Conservation (phyloP, 2,888 invertebrate genomes). For the Drosophila peninsularis region DNA sequence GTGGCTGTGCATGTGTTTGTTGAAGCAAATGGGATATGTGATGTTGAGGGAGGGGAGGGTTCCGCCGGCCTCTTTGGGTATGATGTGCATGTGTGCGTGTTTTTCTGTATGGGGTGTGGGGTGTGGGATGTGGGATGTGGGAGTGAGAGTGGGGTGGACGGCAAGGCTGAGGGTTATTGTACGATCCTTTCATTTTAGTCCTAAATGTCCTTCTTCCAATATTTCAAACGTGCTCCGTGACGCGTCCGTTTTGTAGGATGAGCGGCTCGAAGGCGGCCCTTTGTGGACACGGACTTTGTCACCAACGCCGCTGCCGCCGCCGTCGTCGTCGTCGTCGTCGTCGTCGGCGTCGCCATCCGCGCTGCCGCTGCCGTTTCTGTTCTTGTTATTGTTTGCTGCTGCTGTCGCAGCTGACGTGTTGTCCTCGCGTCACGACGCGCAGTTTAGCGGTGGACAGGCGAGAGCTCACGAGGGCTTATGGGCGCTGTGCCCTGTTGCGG, state of each 20-base stretch:
- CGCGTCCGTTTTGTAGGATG: slow-evolving; percentile 77
- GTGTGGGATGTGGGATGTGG: slow-evolving; percentile 19
- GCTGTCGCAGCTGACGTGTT: slow-evolving; percentile 78
- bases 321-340: neutral
- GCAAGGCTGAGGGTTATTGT: slow-evolving; percentile 71
- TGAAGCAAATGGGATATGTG: slow-evolving; percentile 79
- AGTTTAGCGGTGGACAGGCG: slow-evolving; percentile 66
- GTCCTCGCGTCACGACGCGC: slow-evolving; percentile 69
- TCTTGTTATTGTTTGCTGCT: slow-evolving; percentile 62
- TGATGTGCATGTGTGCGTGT: slow-evolving; percentile 55
- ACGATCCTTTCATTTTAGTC: slow-evolving; percentile 80
- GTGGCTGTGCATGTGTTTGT: slow-evolving; percentile 56
- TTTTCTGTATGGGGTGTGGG: slow-evolving; percentile 28
- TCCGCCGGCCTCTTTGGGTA: slow-evolving; percentile 53
- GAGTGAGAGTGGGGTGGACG: slow-evolving; percentile 35
- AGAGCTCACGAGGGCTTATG: slow-evolving; percentile 49
- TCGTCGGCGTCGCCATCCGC: neutral
- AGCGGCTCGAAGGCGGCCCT: slow-evolving; percentile 62
- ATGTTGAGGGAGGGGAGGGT: slow-evolving; percentile 51
- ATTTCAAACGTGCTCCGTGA: slow-evolving; percentile 81
- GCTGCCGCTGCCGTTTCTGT: slow-evolving; percentile 31
- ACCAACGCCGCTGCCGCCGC: slow-evolving; percentile 14
- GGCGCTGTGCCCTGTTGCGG: slow-evolving; percentile 35
- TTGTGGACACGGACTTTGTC: slow-evolving; percentile 73
- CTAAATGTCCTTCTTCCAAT: slow-evolving; percentile 82